phyloP scores from a whole-genome alignment of 2,888 invertebrate species.

The Brachypterus glaber region DNA sequence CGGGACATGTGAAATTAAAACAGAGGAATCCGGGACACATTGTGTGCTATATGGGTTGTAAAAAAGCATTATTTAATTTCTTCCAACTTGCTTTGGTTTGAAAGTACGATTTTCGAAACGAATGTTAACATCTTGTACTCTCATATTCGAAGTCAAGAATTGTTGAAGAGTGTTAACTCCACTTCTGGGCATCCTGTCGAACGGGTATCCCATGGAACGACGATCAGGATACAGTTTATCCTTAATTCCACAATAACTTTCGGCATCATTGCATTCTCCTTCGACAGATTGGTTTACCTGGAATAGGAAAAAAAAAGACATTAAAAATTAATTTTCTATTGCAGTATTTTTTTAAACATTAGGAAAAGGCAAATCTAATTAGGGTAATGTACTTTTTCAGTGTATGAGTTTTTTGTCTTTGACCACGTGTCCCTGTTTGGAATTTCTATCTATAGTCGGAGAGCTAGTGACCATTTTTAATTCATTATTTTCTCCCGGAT shows the following conservation, averaged over 20 bases:
- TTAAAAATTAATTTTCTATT: background rate
- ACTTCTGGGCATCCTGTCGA: constrained; percentile 53
- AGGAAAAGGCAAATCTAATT: background rate
- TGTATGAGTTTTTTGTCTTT: background rate
- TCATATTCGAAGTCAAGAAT: constrained; percentile 69
- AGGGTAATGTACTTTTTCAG: background rate
- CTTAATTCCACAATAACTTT: constrained; percentile 69
- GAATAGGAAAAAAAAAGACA: constrained; percentile 11
- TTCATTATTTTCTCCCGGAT: no score
- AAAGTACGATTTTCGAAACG: constrained; percentile 47
- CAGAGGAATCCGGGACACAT: no score
- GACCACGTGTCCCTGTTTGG: background rate
- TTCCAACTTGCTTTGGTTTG: constrained; percentile 13
- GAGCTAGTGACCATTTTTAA: no score
- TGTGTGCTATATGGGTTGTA: no score
- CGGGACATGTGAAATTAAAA: no score
- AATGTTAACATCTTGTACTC: constrained; percentile 52
- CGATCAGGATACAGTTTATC: constrained; percentile 72
- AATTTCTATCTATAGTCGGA: background rate
- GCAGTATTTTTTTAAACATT: background rate
- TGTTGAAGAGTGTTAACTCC: constrained; percentile 50
- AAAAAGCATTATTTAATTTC: no score
- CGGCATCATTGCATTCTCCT: constrained; percentile 60
- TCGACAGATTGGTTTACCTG: constrained; percentile 47
- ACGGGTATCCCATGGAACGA: constrained; percentile 77